These are phyloP conservation scores for Epinephelus fuscoguttatus DNA, from an alignment of 2,113 vertebrate species.

Conservation along the genomic window DNA sequence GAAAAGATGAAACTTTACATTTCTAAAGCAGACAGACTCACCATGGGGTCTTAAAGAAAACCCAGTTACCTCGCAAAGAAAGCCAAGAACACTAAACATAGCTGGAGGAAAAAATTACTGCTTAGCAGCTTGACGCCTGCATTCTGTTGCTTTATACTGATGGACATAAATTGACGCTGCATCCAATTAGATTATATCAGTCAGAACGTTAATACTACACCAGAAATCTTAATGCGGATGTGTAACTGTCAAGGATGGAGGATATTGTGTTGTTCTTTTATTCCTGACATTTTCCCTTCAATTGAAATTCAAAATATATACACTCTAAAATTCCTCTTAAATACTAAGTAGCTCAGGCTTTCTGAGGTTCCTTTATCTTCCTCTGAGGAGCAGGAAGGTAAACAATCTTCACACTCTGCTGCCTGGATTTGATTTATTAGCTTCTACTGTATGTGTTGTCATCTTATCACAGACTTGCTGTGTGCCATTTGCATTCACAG, in stretches of 20 bases:
- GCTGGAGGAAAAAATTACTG: conserved; percentile 35
- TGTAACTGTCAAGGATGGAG: not conserved
- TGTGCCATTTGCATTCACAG: conserved; percentile 59
- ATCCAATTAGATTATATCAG: conserved; percentile 16
- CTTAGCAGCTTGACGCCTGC: conserved; percentile 40
- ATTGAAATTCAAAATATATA: conserved; percentile 6
- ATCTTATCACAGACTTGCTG: conserved; percentile 47
- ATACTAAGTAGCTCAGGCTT: not conserved
- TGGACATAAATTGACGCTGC: conserved; percentile 23
- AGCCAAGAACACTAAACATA: conserved; percentile 35
- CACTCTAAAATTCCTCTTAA: conserved; percentile 16
- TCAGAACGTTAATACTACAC: not conserved
- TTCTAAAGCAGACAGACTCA: conserved; percentile 52
- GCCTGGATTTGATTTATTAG: conserved; percentile 64
- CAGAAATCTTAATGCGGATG: not conserved
- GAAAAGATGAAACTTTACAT: conserved; percentile 61
- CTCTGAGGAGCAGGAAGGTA: conserved; percentile 52
- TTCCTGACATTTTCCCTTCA: conserved; percentile 20
- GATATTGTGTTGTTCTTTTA: not conserved
- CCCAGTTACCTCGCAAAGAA: conserved; percentile 14
- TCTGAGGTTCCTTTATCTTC: conserved; percentile 40
- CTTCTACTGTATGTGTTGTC: conserved; percentile 41
- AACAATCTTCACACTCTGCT: conserved; percentile 52
- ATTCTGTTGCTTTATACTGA: conserved; percentile 27
- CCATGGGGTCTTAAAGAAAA: conserved; percentile 42